Conservation (phyloP, 2,888 invertebrate species). For the Dione juno region DNA sequence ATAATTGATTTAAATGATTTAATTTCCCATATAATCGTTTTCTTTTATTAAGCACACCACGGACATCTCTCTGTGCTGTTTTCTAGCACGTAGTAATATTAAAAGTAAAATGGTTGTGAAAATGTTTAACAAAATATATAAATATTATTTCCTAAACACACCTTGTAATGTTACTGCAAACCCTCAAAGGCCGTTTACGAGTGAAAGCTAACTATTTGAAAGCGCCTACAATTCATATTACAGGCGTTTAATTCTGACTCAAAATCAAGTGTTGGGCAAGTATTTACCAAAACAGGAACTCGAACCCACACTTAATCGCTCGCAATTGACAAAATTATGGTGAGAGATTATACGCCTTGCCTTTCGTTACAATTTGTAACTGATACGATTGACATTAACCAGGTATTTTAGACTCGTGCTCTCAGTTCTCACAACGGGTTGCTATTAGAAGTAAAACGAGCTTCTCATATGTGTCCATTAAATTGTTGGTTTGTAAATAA, state of each 20-base stretch:
- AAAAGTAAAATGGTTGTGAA: not conserved
- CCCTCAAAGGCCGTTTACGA: not conserved
- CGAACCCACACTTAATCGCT: constrained; percentile 17
- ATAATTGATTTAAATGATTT: too few relatives aligned
- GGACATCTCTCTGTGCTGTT: too few relatives aligned
- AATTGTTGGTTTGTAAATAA: too few relatives aligned
- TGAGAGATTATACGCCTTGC: constrained; percentile 14
- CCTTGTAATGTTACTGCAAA: constrained; percentile 2
- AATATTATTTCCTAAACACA: not conserved
- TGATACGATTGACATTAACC: not conserved
- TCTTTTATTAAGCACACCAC: too few relatives aligned
- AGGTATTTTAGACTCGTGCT: not conserved
- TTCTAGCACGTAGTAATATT: too few relatives aligned
- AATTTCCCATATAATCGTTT: too few relatives aligned
- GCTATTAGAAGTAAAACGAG: too few relatives aligned
- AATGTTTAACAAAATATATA: not conserved
- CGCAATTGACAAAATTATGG: constrained; percentile 25
- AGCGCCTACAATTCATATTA: constrained; percentile 1
- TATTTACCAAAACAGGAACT: constrained; percentile 26
- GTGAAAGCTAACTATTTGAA: constrained; percentile 22
- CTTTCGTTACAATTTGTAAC: constrained; percentile 11
- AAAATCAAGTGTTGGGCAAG: constrained; percentile 18
- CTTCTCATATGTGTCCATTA: too few relatives aligned
- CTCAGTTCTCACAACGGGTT: too few relatives aligned
- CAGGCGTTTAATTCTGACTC: constrained; percentile 15